Evolutionary conservation across 2,888 invertebrate species (phyloP).

Genomic region (Leptarthrus brevirostris): DNA sequence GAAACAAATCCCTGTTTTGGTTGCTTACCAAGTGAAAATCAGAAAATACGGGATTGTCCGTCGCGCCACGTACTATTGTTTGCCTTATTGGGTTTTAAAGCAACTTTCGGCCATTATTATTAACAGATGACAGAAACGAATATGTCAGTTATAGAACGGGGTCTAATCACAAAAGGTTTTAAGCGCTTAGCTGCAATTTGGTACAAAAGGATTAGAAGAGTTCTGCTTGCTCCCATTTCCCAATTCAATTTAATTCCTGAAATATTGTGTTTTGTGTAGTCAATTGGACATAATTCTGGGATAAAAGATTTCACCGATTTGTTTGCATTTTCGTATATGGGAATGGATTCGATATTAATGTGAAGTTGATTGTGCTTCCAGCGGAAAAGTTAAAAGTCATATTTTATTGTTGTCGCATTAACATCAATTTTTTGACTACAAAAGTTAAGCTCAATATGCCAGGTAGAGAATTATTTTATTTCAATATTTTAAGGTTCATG

Average conservation of each 20-base stretch:
- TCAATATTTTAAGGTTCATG: too few species aligned
- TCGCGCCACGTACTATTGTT: slow-evolving; percentile 6
- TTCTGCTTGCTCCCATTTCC: not conserved
- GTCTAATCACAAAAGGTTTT: not conserved
- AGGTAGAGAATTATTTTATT: too few species aligned
- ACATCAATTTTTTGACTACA: too few species aligned
- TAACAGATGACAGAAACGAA: not conserved
- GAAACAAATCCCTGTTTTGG: not conserved
- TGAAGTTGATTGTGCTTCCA: too few species aligned
- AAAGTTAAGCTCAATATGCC: too few species aligned
- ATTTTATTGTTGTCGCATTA: too few species aligned
- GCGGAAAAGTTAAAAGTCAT: too few species aligned
- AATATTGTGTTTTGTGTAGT: too few species aligned
- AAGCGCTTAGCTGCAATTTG: not conserved
- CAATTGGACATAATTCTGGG: too few species aligned
- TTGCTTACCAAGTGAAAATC: not conserved
- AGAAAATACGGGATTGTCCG: slow-evolving; percentile 11
- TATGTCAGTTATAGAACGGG: not conserved
- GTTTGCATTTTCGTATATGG: too few species aligned
- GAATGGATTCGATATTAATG: too few species aligned
- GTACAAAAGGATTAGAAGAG: slow-evolving; percentile 10
- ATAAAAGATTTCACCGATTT: too few species aligned
- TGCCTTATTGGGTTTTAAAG: slow-evolving; percentile 24
- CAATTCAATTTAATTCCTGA: not conserved
- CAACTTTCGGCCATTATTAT: slow-evolving; percentile 18